These are phyloP conservation scores for Cancer borealis DNA, from an alignment of 2,888 invertebrate genomes.

Conservation along the genomic window DNA sequence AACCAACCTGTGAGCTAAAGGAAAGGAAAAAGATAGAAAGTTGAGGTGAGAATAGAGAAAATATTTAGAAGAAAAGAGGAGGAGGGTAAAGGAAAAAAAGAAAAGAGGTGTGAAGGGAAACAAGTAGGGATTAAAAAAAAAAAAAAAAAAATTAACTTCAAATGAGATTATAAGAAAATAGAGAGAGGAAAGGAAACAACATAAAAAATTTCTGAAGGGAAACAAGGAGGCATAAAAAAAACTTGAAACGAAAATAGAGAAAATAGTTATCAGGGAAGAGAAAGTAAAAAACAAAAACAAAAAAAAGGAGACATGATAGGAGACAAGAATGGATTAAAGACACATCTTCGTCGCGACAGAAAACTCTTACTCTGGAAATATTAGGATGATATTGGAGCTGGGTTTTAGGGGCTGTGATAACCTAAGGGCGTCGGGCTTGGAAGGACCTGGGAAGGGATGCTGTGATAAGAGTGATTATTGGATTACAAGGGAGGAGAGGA, in stretches of 20 bases:
- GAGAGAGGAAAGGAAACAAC: neutral
- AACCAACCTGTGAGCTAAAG: too few species aligned
- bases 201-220: too few species aligned
- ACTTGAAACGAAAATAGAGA: neutral
- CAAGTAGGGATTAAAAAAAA: too few species aligned
- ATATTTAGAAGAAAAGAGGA: too few species aligned
- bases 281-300: too few species aligned
- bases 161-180: neutral
- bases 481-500: conserved; percentile 24
- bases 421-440: neutral
- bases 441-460: neutral
- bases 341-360: neutral
- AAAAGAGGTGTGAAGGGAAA: too few species aligned
- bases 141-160: too few species aligned
- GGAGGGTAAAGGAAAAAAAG: too few species aligned
- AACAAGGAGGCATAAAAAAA: neutral
- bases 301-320: too few species aligned
- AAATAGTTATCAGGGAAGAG: too few species aligned
- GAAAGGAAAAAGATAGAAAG: neutral
- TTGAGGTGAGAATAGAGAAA: too few species aligned
- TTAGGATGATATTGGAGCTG: neutral
- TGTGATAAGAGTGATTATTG: conserved; percentile 27
- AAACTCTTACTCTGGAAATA: conserved; percentile 10
- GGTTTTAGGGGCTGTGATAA: neutral
- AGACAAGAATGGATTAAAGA: neutral